Conservation (phyloP, 2,888 invertebrate genomes). For the Ophion obscuratus region DNA sequence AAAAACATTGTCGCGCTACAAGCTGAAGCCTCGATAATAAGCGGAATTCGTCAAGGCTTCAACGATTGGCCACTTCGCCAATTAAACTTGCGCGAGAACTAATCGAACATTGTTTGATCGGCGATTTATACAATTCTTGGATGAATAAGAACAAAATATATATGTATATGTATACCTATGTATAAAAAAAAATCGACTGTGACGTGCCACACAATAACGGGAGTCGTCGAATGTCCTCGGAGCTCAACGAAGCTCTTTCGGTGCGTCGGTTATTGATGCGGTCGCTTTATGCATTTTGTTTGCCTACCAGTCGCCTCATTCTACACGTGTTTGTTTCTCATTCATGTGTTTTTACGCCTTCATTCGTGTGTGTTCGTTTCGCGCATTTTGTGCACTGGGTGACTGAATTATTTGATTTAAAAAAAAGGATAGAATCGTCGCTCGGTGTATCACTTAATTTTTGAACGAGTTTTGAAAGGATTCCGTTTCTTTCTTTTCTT, state of each 20-base stretch:
- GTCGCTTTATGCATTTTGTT: slow-evolving; percentile 12
- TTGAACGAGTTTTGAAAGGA: slow-evolving; percentile 63
- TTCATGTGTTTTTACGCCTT: slow-evolving; percentile 29
- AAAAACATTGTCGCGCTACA: slow-evolving; percentile 26
- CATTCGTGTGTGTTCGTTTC: slow-evolving; percentile 38
- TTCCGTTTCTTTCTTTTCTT: slow-evolving; percentile 40
- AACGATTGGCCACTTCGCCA: background rate
- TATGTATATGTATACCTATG: background rate
- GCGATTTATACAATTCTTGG: background rate
- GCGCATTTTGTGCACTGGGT: slow-evolving; percentile 40
- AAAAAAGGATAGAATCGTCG: slow-evolving; percentile 13
- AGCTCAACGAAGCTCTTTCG: slow-evolving; percentile 30
- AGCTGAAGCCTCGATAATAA: background rate
- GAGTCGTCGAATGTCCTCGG: slow-evolving; percentile 46
- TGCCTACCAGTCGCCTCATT: background rate
- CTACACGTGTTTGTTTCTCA: too few species aligned
- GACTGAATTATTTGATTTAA: slow-evolving; percentile 7
- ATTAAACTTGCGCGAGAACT: background rate
- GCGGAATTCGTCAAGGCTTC: background rate
- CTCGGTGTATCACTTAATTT: background rate
- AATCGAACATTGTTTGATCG: slow-evolving; percentile 12
- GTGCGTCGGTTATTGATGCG: slow-evolving; percentile 3
- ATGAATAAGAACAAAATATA: slow-evolving; percentile 8
- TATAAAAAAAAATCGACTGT: slow-evolving; percentile 47
- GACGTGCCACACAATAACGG: slow-evolving; percentile 14